Evolutionary conservation across 64 coral and sea anemone genomes (phyloP), one percentile per base, ranked within the genome.

Genomic region (Pachyseris speciosa): DNA sequence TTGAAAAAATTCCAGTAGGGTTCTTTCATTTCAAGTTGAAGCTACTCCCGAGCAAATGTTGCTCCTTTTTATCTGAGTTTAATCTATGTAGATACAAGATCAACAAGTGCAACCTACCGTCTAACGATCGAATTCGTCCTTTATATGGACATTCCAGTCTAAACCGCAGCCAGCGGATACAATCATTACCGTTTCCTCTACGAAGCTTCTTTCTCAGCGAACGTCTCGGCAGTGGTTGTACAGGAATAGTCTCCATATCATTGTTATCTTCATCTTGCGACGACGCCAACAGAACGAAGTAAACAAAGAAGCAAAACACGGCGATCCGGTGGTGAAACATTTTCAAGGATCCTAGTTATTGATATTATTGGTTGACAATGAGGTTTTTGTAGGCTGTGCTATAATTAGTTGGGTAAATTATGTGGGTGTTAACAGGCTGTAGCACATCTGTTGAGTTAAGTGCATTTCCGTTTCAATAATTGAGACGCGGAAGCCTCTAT

Each of bases 391-490:
- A 74, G 40, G 20, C 45, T 13, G 10, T 37, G 40, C 3, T 24
- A 5, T 43, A 57, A 47, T 47, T 47, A 47, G 44, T 39, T 32
- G 22, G 0, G 22, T 38, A 71, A 74, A 27, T 74, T 13, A 22
- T 40, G 19, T 41, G 8, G 42, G 9, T 24, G 22, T 25, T 8
- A n/a, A 74, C 38, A 74, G 3, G 22, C 70, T 74, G n/a, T 74
- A 74, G 45, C 42, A 74, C 70, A 74, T 42, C 70, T 74, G 70
- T 40, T 44, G 15, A 47, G 34, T 45, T 44, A 28, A 47, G 40
- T 74, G n/a, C 70, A 44, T 74, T 47, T 74, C n/a, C 39, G n/a
- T 74, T 44, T 74, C 12, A 45, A 74, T 57, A 57, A 74, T 74
- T 25, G 38, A 27, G 37, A 13, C 9, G 9, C 19, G 38, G 45